Conservation (phyloP, 2,113 vertebrate species). For the Bubo blakistoni region DNA sequence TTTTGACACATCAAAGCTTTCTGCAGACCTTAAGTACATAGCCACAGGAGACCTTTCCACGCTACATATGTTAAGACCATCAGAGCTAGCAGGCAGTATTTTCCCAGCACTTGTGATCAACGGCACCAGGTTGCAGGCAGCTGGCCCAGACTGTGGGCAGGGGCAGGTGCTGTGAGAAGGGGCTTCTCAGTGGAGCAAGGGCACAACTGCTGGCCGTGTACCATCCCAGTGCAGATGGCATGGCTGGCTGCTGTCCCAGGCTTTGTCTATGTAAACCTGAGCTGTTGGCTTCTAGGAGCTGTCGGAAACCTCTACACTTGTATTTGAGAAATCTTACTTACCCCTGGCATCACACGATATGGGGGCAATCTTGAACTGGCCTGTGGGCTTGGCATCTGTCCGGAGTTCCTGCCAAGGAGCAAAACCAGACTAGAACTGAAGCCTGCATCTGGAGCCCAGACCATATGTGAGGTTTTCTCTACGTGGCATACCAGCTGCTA, state of each 20-base stretch:
- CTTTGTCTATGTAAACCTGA: background rate
- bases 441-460: background rate
- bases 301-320: background rate
- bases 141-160: background rate
- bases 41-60: background rate
- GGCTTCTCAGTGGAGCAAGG: background rate
- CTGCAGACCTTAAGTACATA: background rate
- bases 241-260: background rate
- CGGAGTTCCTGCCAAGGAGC: background rate
- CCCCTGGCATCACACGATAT: rapidly evolving
- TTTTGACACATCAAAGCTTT: background rate
- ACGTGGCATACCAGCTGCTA: background rate
- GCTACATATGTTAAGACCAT: background rate
- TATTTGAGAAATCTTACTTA: background rate
- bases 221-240: conserved; percentile 1
- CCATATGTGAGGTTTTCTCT: background rate
- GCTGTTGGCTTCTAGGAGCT: background rate
- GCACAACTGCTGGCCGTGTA: background rate
- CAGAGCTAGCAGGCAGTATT: background rate
- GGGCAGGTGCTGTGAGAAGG: background rate
- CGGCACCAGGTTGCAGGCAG: background rate
- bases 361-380: background rate
- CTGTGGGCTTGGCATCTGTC: background rate
- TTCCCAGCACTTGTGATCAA: background rate
- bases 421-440: background rate